A percentile compares a stretch with the other conserved stretches of the same genome.
Conservation (phyloP, 2,113 vertebrate species). For the Aix galericulata region DNA sequence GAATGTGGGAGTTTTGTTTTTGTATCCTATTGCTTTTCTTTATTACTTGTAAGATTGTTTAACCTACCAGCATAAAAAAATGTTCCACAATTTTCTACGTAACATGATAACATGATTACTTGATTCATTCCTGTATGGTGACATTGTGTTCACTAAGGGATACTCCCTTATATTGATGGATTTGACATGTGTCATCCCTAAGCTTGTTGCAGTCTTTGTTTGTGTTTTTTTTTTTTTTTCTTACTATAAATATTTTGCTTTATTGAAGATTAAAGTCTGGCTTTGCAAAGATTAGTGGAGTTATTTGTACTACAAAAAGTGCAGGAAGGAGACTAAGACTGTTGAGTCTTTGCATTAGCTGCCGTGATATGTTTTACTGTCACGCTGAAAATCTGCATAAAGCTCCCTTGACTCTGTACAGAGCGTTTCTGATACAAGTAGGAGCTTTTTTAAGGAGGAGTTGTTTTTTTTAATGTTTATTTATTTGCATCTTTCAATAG, state of each 20-base stretch:
- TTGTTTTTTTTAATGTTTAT: background rate
- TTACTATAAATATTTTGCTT: background rate
- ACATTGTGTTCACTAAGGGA: accelerated
- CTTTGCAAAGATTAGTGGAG: background rate
- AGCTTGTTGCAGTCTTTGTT: background rate
- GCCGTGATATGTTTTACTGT: background rate
- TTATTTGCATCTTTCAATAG: background rate
- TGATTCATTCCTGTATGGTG: background rate
- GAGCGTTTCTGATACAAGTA: background rate
- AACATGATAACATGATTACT: background rate
- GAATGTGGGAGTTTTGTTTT: background rate
- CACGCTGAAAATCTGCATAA: background rate
- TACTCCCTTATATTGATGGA: background rate
- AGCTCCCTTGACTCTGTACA: background rate
- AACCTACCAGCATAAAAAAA: background rate
- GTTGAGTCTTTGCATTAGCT: background rate
- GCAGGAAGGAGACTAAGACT: background rate
- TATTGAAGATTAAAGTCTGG: background rate
- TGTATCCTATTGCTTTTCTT: background rate
- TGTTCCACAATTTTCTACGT: background rate
- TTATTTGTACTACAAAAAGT: background rate
- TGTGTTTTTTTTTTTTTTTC: background rate
- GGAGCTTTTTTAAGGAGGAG: background rate
- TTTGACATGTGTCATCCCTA: background rate
- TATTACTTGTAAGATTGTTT: background rate